Evolutionary conservation across 2,888 invertebrate genomes (phyloP).

Genomic region (Ferrisia virgata): DNA sequence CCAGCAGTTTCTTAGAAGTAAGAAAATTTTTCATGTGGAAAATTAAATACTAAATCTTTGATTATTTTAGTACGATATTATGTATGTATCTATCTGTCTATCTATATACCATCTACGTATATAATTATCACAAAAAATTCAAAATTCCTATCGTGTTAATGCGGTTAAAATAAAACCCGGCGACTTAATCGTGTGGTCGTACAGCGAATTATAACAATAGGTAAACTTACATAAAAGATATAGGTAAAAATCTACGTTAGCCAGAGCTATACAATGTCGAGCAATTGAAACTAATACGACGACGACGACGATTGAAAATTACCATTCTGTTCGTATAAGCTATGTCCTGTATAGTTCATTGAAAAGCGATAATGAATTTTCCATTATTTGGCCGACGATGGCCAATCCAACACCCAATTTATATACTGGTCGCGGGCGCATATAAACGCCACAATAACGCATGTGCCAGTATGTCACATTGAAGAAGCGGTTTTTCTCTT

Average conservation of each 20-base stretch:
- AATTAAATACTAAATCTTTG: not conserved
- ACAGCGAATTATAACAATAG: too few species aligned
- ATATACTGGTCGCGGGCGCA: not conserved
- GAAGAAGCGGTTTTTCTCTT: conserved; percentile 9
- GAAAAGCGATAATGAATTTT: not conserved
- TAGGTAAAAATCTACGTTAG: too few species aligned
- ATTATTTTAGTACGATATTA: too few species aligned
- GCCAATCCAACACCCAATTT: not conserved
- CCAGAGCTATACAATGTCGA: not conserved
- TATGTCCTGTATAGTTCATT: not conserved
- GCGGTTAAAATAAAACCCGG: not conserved
- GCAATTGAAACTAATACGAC: not conserved
- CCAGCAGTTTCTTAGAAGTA: not conserved
- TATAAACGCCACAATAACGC: not conserved
- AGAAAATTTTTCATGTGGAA: not conserved
- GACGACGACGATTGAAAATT: not conserved
- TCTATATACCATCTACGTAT: not conserved
- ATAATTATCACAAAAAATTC: not conserved
- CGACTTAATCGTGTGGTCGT: not conserved
- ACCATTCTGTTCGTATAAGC: too few species aligned
- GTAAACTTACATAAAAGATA: too few species aligned
- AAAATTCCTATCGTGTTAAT: not conserved
- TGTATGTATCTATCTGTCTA: too few species aligned
- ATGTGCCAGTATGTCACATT: not conserved
- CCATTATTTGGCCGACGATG: not conserved